These are phyloP conservation scores for Channa argus DNA, from an alignment of 2,113 vertebrate genomes.

Conservation along the genomic window DNA sequence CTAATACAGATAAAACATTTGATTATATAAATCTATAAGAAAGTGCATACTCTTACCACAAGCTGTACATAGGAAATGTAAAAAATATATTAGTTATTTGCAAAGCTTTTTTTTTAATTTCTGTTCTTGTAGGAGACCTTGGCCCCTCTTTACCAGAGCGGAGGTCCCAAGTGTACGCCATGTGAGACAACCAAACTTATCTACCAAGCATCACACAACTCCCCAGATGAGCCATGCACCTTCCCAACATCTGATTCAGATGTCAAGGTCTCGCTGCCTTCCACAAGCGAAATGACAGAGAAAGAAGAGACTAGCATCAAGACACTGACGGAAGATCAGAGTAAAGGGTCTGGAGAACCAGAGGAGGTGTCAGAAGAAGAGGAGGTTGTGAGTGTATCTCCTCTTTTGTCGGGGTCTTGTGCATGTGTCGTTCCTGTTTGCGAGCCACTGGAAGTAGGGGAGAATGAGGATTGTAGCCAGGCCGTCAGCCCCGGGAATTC, in stretches of 20 bases:
- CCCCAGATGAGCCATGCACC: constrained; percentile 48
- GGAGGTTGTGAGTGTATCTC: constrained; percentile 49
- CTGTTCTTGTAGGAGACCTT: constrained; percentile 76
- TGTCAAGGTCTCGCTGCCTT: constrained; percentile 44
- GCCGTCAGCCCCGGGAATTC: constrained; percentile 84
- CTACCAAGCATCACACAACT: constrained; percentile 57
- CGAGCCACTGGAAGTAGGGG: constrained; percentile 91
- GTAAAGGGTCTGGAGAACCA: constrained; percentile 56
- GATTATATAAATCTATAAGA: too few relatives aligned
- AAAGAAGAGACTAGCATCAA: constrained; percentile 35
- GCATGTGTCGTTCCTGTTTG: constrained; percentile 78
- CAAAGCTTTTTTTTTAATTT: constrained; percentile 2
- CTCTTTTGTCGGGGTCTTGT: constrained; percentile 74
- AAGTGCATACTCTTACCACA: too few relatives aligned
- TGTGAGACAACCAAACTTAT: constrained; percentile 78
- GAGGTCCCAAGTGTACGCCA: constrained; percentile 55
- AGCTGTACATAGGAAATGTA: too few relatives aligned
- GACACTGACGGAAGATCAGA: constrained; percentile 23
- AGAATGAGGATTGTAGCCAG: constrained; percentile 93
- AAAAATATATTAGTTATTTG: not conserved
- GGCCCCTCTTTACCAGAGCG: constrained; percentile 77
- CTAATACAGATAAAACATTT: too few relatives aligned
- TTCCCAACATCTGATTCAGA: constrained; percentile 49
- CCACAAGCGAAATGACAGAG: constrained; percentile 31
- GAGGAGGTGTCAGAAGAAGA: constrained; percentile 73